Base-by-base conservation (phyloP, 2,113 vertebrate species). In the Nannobrachium achirus region DNA sequence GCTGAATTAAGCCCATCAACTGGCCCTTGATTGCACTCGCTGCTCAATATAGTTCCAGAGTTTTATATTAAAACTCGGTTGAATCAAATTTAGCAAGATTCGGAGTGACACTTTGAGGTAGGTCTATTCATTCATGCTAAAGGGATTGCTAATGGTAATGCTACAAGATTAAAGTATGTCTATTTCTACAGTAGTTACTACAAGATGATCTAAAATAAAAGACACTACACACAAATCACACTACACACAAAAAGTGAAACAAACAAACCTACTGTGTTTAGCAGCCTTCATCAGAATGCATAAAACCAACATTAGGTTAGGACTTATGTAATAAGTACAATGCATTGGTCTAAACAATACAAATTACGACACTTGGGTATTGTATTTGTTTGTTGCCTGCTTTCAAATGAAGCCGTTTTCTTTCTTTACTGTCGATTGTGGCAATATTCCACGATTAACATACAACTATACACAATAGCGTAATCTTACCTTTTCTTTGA, bases 241-340 rank as follows among this genome's bases (percentile, higher is more conserved):
- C 41, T 73, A 73, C 50, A 81, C 42, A 66, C 2, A 2, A 19
- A 61, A 16, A 74, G 42, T 33, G 14, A 65, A 60, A 62, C 46
- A 73, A 71, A 66, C 25, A 66, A 56, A 87, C 78, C 68, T 80
- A 65, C 68, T 81, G 58, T 76, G 7, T 45, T 72, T 16, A 48
- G 46, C 40, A 56, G 56, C 63, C 66, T 76, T 83, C 49, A 51
- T 56, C 10, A 69, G 72, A 75, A 73, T 15, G 76, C 72, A 79
- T 18, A 65, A 66, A 63, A 16, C 56, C 75, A 73, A 82, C 38
- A 81, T 78, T 66, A 64, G 72, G 72, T 44, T 46, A 62, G 39
- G 41, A 63, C 61, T 19, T 16, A 16, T 46, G 41, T n/a, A n/a
- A 33, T 33, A 33, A 0, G 18, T 7, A 3, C 6, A 39, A 48